phyloP scores from a whole-genome alignment of 2,888 invertebrate genomes.

The Gryllus longicercus region DNA sequence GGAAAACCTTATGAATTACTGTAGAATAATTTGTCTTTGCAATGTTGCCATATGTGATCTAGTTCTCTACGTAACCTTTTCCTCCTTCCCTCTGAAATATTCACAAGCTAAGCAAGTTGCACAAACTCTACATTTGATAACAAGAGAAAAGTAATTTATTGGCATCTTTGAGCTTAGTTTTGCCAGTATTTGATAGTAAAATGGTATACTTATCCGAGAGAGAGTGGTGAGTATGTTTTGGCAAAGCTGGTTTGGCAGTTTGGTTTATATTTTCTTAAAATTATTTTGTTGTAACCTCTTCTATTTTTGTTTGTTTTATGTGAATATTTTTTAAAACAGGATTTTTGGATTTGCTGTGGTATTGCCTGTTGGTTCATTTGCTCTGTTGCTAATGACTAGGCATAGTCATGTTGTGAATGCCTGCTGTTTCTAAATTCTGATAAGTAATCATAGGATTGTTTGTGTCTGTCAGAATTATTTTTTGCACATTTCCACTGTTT shows the following conservation, averaged over 20 bases:
- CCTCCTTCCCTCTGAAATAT: too few relatives aligned
- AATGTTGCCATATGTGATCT: too few relatives aligned
- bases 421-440: not conserved
- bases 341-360: conserved; percentile 3
- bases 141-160: not conserved
- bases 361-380: not conserved
- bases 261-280: not conserved
- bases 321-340: not conserved
- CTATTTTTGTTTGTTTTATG: not conserved
- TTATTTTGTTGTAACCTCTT: not conserved
- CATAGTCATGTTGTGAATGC: conserved; percentile 1
- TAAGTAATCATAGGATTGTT: too few relatives aligned
- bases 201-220: not conserved
- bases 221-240: not conserved
- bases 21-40: too few relatives aligned
- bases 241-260: conserved; percentile 2
- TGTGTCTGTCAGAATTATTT: too few relatives aligned
- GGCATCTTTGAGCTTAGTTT: conserved; percentile 17
- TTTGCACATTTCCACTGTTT: too few relatives aligned
- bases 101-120: too few relatives aligned
- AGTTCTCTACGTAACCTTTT: too few relatives aligned
- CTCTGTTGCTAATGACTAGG: not conserved
- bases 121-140: too few relatives aligned
- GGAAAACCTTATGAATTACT: too few relatives aligned
- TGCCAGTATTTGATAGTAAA: not conserved